A percentile compares a stretch with the other conserved stretches of the same genome.
Evolutionary conservation across 2,113 vertebrate genomes (phyloP).

Genomic region (Alligator mississippiensis): DNA sequence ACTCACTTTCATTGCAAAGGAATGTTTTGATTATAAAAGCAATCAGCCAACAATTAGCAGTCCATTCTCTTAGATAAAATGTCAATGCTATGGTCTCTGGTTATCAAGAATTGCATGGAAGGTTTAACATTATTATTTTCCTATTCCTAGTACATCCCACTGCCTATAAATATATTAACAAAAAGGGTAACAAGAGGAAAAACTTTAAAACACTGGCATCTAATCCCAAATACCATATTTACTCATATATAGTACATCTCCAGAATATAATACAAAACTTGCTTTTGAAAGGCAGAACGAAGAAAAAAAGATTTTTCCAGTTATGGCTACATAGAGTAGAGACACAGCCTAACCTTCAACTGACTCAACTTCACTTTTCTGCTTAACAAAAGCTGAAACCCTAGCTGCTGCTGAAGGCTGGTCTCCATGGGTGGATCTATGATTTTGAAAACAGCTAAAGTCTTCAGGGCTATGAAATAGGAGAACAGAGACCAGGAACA

Average conservation of each 20-base stretch:
- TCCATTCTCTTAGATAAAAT: conserved; percentile 10
- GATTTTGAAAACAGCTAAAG: too few species aligned
- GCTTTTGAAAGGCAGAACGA: too few species aligned
- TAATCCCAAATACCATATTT: neutral
- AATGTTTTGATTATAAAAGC: conserved; percentile 19
- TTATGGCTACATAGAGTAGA: too few species aligned
- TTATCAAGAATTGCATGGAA: conserved; percentile 12
- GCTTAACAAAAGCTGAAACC: too few species aligned
- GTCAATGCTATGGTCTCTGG: conserved; percentile 14
- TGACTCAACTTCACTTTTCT: too few species aligned
- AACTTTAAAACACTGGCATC: neutral
- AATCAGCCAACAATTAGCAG: conserved; percentile 22
- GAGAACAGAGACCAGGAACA: too few species aligned
- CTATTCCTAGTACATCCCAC: conserved; percentile 1
- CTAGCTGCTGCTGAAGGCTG: too few species aligned
- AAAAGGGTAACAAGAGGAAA: neutral
- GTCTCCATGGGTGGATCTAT: too few species aligned
- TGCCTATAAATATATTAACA: neutral
- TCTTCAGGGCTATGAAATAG: too few species aligned
- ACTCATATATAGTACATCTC: neutral
- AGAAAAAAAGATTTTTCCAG: too few species aligned
- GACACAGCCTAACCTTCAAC: too few species aligned
- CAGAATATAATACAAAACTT: neutral
- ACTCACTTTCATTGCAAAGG: neutral
- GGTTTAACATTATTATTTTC: neutral